Conservation (phyloP, 1,140 invertebrate genomes). For the Pogonomyrmex barbatus region DNA sequence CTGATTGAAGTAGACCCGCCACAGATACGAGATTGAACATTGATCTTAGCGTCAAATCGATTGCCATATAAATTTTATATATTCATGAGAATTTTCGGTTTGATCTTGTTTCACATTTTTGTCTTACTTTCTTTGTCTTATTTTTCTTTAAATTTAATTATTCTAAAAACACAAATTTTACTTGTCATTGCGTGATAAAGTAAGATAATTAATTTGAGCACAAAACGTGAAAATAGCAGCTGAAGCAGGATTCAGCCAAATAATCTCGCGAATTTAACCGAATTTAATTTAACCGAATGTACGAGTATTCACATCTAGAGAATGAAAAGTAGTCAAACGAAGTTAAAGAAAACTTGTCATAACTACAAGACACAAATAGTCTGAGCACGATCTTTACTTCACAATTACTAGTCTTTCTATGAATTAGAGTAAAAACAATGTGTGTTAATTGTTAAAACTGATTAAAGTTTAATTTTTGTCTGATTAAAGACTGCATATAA, state of each 20-base stretch:
- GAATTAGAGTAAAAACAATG: not conserved
- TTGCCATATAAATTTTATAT: conserved; percentile 16
- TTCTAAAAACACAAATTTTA: not conserved
- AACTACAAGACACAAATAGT: not conserved
- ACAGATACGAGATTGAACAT: not conserved
- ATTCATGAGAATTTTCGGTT: not conserved
- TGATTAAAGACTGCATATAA: conserved; percentile 23
- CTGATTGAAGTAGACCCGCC: conserved; percentile 83
- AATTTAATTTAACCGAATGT: not conserved
- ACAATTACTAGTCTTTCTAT: conserved; percentile 11
- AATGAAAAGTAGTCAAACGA: not conserved
- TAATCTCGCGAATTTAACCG: not conserved
- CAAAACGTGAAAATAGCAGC: not conserved
- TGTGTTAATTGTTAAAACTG: conserved; percentile 14
- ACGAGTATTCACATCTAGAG: not conserved
- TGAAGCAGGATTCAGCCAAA: not conserved
- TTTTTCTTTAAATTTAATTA: not conserved
- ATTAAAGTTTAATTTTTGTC: conserved; percentile 32
- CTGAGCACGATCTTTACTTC: conserved; percentile 17
- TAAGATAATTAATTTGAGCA: not conserved
- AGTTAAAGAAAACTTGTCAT: not conserved
- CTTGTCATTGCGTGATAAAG: conserved; percentile 3
- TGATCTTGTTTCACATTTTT: not conserved
- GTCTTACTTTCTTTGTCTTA: not conserved
- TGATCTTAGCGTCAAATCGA: not conserved